A percentile compares a stretch with the other conserved stretches of the same genome.
phyloP scores from a whole-genome alignment of 2,797 vertebrate genomes.

The Micropoecilia bifurca region DNA sequence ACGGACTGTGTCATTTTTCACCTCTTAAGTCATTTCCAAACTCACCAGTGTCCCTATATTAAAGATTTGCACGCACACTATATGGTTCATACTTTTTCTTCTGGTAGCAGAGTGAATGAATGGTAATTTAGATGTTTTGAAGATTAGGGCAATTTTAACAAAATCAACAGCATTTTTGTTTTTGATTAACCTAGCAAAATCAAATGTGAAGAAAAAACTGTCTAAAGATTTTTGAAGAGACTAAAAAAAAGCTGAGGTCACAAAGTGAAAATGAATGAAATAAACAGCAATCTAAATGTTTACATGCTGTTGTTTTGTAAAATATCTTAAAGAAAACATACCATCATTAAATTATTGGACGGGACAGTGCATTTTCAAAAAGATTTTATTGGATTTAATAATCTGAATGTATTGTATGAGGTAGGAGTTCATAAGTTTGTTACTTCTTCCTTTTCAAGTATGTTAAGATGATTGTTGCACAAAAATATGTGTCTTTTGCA shows the following conservation, averaged over 20 bases:
- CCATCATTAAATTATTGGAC: background rate
- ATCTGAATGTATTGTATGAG: too few relatives aligned
- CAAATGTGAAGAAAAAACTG: background rate
- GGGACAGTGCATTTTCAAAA: background rate
- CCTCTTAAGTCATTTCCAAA: background rate
- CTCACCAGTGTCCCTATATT: background rate
- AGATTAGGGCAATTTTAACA: background rate
- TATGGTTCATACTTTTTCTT: background rate
- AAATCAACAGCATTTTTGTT: background rate
- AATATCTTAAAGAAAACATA: background rate
- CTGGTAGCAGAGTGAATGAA: background rate
- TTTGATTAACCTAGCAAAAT: background rate
- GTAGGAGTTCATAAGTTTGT: too few relatives aligned
- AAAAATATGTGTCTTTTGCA: too few relatives aligned
- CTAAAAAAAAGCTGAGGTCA: background rate
- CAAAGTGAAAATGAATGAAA: background rate
- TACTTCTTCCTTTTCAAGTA: too few relatives aligned
- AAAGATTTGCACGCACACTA: background rate
- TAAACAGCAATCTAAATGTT: background rate
- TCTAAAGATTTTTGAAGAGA: background rate
- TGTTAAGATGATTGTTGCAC: too few relatives aligned
- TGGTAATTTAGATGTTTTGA: background rate
- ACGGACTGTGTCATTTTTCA: background rate
- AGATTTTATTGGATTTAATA: too few relatives aligned
- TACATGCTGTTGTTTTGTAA: background rate